Evolutionary conservation across 2,797 vertebrate species (phyloP).

Genomic region (Loris lydekkerianus): DNA sequence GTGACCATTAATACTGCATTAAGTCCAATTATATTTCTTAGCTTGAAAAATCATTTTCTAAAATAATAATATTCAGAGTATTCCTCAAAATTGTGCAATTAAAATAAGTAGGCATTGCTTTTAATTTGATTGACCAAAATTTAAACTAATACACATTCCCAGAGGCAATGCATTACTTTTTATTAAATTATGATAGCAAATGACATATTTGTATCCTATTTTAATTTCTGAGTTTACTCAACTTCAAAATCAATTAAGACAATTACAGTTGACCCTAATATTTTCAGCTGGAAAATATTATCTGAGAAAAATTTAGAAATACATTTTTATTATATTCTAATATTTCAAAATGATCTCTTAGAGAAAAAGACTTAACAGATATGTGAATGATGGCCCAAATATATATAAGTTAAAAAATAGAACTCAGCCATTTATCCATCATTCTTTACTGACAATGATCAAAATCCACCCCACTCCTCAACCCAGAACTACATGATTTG

Average conservation of each 20-base stretch:
- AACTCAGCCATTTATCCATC: background rate
- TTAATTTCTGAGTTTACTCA: conserved; percentile 76
- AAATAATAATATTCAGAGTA: conserved; percentile 76
- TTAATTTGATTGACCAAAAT: conserved; percentile 67
- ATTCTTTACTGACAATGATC: background rate
- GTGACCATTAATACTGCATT: conserved; percentile 67
- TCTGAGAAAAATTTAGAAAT: conserved; percentile 65
- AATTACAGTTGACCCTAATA: conserved; percentile 82
- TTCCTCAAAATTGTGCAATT: conserved; percentile 57
- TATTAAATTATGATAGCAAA: conserved; percentile 69
- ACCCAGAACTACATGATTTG: conserved; percentile 3
- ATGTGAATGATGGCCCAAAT: background rate
- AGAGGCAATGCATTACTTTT: conserved; percentile 52
- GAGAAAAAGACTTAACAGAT: conserved; percentile 58
- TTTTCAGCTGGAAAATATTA: conserved; percentile 75
- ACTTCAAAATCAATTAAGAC: conserved; percentile 85
- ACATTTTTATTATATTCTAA: conserved; percentile 66
- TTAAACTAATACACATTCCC: conserved; percentile 70
- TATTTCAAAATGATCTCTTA: conserved; percentile 75
- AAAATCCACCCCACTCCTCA: background rate
- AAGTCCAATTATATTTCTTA: conserved; percentile 76
- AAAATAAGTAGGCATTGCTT: conserved; percentile 62
- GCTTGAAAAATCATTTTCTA: conserved; percentile 69
- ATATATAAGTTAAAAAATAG: background rate
- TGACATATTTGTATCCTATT: conserved; percentile 73